phyloP scores from a whole-genome alignment of 1,140 invertebrate genomes.

The Drosophila sproati region DNA sequence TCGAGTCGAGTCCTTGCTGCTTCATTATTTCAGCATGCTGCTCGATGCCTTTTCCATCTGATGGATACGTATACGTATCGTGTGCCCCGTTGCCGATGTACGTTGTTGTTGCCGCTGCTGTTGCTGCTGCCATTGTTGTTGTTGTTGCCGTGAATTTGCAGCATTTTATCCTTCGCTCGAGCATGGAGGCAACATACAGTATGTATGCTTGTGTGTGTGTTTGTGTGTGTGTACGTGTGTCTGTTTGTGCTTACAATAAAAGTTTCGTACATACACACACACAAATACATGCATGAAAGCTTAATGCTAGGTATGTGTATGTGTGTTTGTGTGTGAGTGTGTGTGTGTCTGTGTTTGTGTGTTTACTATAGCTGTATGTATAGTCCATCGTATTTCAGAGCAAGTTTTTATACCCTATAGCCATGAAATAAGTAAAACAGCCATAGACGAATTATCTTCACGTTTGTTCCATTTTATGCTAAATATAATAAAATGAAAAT shows the following conservation, averaged over 20 bases:
- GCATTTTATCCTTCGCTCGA: slow-evolving; percentile 80
- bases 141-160: slow-evolving; percentile 78
- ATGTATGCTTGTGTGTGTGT: slow-evolving; percentile 29
- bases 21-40: slow-evolving; percentile 82
- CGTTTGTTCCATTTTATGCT: neutral
- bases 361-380: slow-evolving; percentile 54
- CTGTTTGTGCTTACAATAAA: slow-evolving; percentile 82
- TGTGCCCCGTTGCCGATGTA: slow-evolving; percentile 46
- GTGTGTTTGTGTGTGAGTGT: slow-evolving; percentile 28
- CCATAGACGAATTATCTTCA: slow-evolving; percentile 11
- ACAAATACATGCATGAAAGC: slow-evolving; percentile 64
- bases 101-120: slow-evolving; percentile 28
- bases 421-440: slow-evolving; percentile 35
- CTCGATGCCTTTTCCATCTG: slow-evolving; percentile 82
- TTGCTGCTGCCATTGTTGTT: slow-evolving; percentile 35
- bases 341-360: slow-evolving; percentile 36
- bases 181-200: slow-evolving; percentile 47
- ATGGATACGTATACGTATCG: slow-evolving; percentile 82
- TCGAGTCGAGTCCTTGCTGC: slow-evolving; percentile 79
- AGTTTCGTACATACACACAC: slow-evolving; percentile 71
- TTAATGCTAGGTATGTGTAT: slow-evolving; percentile 59
- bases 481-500: neutral
- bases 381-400: slow-evolving; percentile 75
- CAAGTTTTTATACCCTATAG: slow-evolving; percentile 70
- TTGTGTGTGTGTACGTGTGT: slow-evolving; percentile 50